These are phyloP conservation scores for Oreortyx pictus DNA, from an alignment of 2,797 vertebrate species.

Conservation along the genomic window DNA sequence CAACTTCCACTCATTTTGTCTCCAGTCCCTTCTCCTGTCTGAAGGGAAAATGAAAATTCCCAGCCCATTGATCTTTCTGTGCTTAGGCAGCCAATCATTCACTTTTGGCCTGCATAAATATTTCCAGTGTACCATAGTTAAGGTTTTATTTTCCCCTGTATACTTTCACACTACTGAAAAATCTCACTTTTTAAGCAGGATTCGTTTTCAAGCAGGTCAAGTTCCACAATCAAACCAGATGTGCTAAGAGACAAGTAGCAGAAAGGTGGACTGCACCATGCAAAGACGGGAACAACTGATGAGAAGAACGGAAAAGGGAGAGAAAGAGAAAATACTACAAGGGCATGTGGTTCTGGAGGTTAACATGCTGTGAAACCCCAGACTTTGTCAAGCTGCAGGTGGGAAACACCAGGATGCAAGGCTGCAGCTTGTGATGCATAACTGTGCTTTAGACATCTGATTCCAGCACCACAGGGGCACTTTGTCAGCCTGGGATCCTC, in stretches of 20 bases:
- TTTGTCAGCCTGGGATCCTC: background rate
- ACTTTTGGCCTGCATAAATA: background rate
- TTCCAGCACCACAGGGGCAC: background rate
- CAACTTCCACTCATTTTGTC: background rate
- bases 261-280: background rate
- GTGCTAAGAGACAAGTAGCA: background rate
- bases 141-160: background rate
- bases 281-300: background rate
- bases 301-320: background rate
- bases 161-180: background rate
- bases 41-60: background rate
- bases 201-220: background rate
- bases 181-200: background rate
- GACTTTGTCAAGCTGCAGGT: background rate
- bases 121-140: background rate
- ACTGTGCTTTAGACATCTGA: background rate
- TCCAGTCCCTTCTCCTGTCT: background rate
- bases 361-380: background rate
- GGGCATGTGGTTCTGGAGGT: fast-evolving
- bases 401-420: background rate
- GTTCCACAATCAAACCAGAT: background rate
- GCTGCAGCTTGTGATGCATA: background rate
- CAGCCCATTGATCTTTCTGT: background rate
- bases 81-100: background rate
- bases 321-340: background rate